A percentile compares a stretch with the other conserved stretches of the same genome.
These are phyloP conservation scores for Chrysopilus asiliformis DNA, from an alignment of 2,888 invertebrate genomes.

Conservation along the genomic window DNA sequence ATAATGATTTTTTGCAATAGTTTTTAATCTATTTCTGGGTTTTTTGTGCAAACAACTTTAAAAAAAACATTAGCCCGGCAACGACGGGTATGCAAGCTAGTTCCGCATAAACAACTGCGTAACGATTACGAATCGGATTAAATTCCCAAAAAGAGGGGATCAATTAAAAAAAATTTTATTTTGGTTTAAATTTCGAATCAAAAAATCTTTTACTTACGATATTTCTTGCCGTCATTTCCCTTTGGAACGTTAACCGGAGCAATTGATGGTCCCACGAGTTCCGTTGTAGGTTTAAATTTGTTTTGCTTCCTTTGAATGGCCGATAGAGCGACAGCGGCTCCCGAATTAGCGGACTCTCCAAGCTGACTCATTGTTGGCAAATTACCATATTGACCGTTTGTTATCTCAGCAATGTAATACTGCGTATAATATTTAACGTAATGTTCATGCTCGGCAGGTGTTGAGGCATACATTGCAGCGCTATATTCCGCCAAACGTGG, in stretches of 20 bases:
- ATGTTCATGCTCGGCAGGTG: constrained; percentile 52
- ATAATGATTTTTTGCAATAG: no score
- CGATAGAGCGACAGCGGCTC: constrained; percentile 79
- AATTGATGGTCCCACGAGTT: constrained; percentile 31
- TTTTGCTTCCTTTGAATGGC: constrained; percentile 47
- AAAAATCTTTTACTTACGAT: constrained; percentile 38
- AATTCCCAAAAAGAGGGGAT: no score
- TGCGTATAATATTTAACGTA: constrained; percentile 59
- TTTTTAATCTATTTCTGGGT: no score
- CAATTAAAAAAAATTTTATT: no score
- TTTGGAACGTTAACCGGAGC: constrained; percentile 40
- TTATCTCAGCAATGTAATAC: constrained; percentile 45
- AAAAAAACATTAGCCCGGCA: no score
- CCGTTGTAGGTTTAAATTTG: constrained; percentile 13
- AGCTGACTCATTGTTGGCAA: constrained; percentile 25
- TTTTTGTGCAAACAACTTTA: no score
- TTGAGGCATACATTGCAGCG: constrained; percentile 59
- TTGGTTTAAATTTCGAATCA: no score
- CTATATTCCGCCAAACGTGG: constrained; percentile 63
- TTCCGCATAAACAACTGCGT: no score
- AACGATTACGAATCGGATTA: no score
- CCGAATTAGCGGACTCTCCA: constrained; percentile 53
- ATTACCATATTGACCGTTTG: constrained; percentile 26
- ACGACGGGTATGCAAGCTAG: no score
- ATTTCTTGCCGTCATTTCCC: constrained; percentile 52